These are phyloP conservation scores for Myiopsitta monachus DNA, from an alignment of 2,113 vertebrate species.

Conservation along the genomic window DNA sequence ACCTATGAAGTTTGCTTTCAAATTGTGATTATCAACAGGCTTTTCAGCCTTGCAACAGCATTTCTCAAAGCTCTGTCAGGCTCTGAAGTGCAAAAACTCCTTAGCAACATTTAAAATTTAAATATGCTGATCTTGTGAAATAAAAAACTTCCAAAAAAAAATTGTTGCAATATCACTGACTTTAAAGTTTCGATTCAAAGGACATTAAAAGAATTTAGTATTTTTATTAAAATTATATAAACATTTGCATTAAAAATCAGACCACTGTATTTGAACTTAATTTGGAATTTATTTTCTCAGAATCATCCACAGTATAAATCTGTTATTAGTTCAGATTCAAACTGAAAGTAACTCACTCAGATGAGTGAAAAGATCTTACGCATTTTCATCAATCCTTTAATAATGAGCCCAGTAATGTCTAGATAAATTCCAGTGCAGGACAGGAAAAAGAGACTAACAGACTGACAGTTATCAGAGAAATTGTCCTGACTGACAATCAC, in stretches of 20 bases:
- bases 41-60: background rate
- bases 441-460: background rate
- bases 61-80: background rate
- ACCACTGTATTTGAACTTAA: background rate
- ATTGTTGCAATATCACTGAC: background rate
- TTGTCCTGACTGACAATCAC: background rate
- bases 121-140: background rate
- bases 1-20: background rate
- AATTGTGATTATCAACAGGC: background rate
- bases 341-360: background rate
- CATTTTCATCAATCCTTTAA: background rate
- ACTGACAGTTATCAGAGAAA: background rate
- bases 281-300: background rate
- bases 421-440: background rate
- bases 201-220: background rate
- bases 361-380: background rate
- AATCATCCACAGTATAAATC: background rate
- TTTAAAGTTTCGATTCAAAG: background rate
- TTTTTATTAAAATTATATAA: background rate
- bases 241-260: background rate
- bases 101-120: background rate
- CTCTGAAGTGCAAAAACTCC: background rate
- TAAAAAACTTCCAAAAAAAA: background rate
- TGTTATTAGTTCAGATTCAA: background rate
- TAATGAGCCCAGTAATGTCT: background rate